phyloP scores from a whole-genome alignment of 2,113 vertebrate genomes.

The Prionailurus viverrinus region DNA sequence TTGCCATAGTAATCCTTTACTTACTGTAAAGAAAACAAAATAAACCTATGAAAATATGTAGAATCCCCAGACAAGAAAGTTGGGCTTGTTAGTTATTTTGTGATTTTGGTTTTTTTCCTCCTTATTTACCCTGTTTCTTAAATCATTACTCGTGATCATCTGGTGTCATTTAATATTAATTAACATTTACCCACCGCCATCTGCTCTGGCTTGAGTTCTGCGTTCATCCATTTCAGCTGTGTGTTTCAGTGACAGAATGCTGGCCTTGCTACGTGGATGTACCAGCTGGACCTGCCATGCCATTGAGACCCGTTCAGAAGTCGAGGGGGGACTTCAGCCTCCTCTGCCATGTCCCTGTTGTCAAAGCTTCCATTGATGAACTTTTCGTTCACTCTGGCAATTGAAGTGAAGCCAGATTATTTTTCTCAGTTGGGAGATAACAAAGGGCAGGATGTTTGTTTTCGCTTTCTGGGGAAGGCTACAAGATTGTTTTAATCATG shows the following conservation, averaged over 20 bases:
- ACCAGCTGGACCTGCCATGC: neutral
- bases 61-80: neutral
- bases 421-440: neutral
- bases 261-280: neutral
- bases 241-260: neutral
- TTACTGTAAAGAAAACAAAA: neutral
- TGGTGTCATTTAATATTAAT: slow-evolving; percentile 54
- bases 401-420: neutral
- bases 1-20: neutral
- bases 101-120: neutral
- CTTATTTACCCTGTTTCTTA: neutral
- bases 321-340: neutral
- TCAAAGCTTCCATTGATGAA: neutral
- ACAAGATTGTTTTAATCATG: neutral
- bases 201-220: slow-evolving; percentile 8
- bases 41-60: neutral
- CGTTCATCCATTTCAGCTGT: neutral
- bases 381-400: neutral
- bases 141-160: neutral
- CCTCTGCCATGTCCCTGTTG: neutral
- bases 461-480: neutral
- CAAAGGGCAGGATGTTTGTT: neutral
- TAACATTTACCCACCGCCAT: neutral
- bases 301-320: neutral
- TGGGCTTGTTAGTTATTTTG: neutral